These are phyloP conservation scores for Arnoldichthys spilopterus DNA, from an alignment of 2,797 vertebrate genomes.

Conservation along the genomic window DNA sequence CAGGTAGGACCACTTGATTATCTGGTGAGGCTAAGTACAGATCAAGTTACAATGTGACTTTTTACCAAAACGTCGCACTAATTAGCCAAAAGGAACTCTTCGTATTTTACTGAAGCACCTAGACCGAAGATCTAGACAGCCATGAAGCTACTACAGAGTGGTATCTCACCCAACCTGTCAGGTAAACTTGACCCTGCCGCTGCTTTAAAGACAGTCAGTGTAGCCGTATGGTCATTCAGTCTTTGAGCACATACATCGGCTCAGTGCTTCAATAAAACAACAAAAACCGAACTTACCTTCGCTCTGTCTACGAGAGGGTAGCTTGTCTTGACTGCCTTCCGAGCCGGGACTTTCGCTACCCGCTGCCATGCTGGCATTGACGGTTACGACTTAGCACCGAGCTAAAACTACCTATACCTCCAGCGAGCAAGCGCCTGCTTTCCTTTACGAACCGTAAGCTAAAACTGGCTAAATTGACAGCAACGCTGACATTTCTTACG, in stretches of 20 bases:
- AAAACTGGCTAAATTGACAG: neutral
- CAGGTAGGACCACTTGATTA: neutral
- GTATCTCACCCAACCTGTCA: too few species aligned
- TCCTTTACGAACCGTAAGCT: neutral
- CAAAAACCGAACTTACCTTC: slow-evolving; percentile 63
- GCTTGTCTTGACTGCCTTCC: slow-evolving; percentile 59
- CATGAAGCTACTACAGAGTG: too few species aligned
- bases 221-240: too few species aligned
- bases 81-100: too few species aligned
- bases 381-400: slow-evolving; percentile 1
- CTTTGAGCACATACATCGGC: neutral
- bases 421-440: neutral
- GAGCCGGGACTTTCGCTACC: slow-evolving; percentile 51
- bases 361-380: slow-evolving; percentile 67
- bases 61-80: too few species aligned
- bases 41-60: too few species aligned
- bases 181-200: too few species aligned
- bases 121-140: too few species aligned
- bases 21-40: neutral
- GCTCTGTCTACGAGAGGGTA: slow-evolving; percentile 59
- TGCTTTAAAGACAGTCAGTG: too few species aligned
- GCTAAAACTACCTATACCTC: slow-evolving; percentile 12
- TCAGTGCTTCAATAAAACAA: neutral
- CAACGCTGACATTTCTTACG: neutral
- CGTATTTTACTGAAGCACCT: too few species aligned